phyloP scores from a whole-genome alignment of 1,140 invertebrate species.

The silkworm (Bombyx mori) region DNA sequence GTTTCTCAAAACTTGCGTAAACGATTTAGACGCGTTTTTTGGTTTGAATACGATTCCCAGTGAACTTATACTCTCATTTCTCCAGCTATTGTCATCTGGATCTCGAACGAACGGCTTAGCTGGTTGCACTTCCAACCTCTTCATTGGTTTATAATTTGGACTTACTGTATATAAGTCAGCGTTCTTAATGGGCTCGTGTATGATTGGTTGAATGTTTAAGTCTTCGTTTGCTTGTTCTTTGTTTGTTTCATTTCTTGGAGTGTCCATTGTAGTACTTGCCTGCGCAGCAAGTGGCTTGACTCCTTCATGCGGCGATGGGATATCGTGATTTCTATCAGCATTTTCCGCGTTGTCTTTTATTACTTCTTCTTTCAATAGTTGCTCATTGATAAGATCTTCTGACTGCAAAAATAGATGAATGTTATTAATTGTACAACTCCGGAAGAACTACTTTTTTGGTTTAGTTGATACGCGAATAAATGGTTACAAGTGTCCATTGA shows the following conservation, averaged over 20 bases:
- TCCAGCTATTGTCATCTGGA: conserved; percentile 62
- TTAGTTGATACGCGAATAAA: no score
- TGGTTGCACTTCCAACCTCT: conserved; percentile 53
- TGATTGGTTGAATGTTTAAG: conserved; percentile 38
- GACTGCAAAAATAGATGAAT: conserved; percentile 28
- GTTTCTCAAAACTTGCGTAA: conserved; percentile 59
- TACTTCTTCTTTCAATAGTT: conserved; percentile 38
- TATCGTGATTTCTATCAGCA: conserved; percentile 15
- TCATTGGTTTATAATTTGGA: conserved; percentile 53
- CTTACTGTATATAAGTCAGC: conserved; percentile 37
- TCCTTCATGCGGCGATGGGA: conserved; percentile 1
- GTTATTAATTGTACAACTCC: neutral
- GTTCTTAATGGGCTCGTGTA: conserved; percentile 26
- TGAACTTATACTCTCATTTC: conserved; percentile 60
- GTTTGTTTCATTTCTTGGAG: neutral
- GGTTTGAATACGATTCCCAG: conserved; percentile 63
- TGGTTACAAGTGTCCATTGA: no score
- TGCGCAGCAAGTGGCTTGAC: neutral
- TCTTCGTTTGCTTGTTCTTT: conserved; percentile 9
- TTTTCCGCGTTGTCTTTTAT: conserved; percentile 37
- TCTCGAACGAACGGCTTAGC: conserved; percentile 47
- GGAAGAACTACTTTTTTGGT: no score
- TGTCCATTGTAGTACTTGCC: neutral
- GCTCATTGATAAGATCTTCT: conserved; percentile 48
- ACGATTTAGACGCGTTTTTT: conserved; percentile 57